A percentile compares a stretch with the other conserved stretches of the same genome.
Evolutionary conservation across 2,888 invertebrate genomes (phyloP).

Genomic region (Eupsilia transversa): DNA sequence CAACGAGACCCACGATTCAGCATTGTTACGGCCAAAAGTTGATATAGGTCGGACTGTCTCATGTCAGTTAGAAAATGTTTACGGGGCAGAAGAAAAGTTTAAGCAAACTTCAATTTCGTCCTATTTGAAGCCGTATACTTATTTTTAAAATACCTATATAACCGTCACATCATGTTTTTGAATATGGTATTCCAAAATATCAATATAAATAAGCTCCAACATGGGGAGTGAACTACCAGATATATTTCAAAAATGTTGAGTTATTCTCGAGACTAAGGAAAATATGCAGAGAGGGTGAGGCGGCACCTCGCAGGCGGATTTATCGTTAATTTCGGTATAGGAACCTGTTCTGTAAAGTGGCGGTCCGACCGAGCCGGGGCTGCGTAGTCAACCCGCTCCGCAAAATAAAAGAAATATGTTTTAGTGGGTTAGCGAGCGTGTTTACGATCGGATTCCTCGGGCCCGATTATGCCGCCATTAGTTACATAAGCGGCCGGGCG

Average conservation of each 20-base stretch:
- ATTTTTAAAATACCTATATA: background rate
- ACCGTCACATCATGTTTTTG: slow-evolving; percentile 7
- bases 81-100: slow-evolving; percentile 31
- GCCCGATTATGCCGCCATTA: slow-evolving; percentile 86
- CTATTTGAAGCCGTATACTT: slow-evolving; percentile 17
- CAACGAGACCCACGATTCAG: slow-evolving; percentile 46
- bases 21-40: slow-evolving; percentile 38
- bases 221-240: slow-evolving; percentile 42
- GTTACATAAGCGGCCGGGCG: slow-evolving; percentile 84
- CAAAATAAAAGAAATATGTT: slow-evolving; percentile 91
- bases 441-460: slow-evolving; percentile 87
- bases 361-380: slow-evolving; percentile 74
- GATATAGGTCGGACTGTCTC: slow-evolving; percentile 44
- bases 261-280: slow-evolving; percentile 76
- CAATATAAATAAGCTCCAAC: slow-evolving; percentile 14
- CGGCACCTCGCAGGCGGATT: slow-evolving; percentile 80
- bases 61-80: slow-evolving; percentile 35
- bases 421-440: slow-evolving; percentile 90
- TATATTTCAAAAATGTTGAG: slow-evolving; percentile 68
- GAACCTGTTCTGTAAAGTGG: slow-evolving; percentile 87
- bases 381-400: slow-evolving; percentile 80
- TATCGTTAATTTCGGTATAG: slow-evolving; percentile 86
- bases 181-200: slow-evolving; percentile 37
- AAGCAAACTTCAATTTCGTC: slow-evolving; percentile 24
- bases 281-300: slow-evolving; percentile 82